These are phyloP conservation scores for Pristis pectinata DNA, from an alignment of 2,797 vertebrate genomes.

Conservation along the genomic window DNA sequence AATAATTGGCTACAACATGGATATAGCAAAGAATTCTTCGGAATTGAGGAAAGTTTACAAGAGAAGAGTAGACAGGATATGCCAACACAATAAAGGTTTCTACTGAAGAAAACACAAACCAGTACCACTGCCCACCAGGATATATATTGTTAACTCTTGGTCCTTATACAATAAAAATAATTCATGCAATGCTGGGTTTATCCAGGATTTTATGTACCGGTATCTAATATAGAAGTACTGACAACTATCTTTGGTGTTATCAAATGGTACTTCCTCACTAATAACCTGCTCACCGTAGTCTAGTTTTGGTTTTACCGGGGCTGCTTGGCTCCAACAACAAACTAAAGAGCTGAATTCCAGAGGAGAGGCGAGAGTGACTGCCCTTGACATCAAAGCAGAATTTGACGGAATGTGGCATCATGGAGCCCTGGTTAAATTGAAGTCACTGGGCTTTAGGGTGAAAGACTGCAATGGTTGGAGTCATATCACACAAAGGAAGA, in stretches of 20 bases:
- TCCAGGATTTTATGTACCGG: not conserved
- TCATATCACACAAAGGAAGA: too few relatives aligned
- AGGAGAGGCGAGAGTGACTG: too few relatives aligned
- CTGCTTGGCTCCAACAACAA: too few relatives aligned
- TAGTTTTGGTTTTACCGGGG: too few relatives aligned
- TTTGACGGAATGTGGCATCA: too few relatives aligned
- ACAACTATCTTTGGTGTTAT: not conserved
- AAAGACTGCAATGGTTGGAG: too few relatives aligned
- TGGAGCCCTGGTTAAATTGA: too few relatives aligned
- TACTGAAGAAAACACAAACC: not conserved
- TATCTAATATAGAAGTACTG: not conserved
- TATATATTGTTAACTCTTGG: not conserved
- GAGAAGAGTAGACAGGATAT: not conserved
- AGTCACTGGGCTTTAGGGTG: too few relatives aligned
- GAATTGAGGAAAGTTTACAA: not conserved
- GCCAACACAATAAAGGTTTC: not conserved
- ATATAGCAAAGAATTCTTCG: not conserved
- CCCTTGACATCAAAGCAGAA: too few relatives aligned
- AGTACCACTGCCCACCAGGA: not conserved
- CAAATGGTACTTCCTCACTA: too few relatives aligned
- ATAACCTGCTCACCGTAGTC: too few relatives aligned
- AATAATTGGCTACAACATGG: not conserved
- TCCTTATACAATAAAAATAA: not conserved
- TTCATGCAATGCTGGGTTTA: not conserved
- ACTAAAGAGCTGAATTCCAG: too few relatives aligned